These are phyloP conservation scores for Xanthostigma xanthostigma DNA, from an alignment of 2,888 invertebrate genomes.

Conservation along the genomic window DNA sequence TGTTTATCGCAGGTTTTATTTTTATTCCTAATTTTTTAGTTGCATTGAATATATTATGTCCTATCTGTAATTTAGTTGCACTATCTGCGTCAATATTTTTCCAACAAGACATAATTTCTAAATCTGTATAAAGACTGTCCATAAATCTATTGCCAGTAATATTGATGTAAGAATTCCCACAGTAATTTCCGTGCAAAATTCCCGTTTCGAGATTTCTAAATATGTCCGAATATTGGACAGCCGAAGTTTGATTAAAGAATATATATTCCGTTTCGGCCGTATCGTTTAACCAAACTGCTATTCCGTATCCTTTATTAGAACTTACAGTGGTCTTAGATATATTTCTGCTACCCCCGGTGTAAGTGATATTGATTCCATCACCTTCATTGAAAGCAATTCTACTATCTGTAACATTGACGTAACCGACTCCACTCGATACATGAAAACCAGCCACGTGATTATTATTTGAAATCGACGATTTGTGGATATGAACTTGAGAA, in stretches of 20 bases:
- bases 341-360: conserved; percentile 86
- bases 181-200: conserved; percentile 85
- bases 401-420: conserved; percentile 85
- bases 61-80: conserved; percentile 54
- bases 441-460: conserved; percentile 84
- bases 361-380: conserved; percentile 90
- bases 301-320: conserved; percentile 77
- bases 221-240: conserved; percentile 75
- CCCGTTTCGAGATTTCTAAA: conserved; percentile 78
- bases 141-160: conserved; percentile 86
- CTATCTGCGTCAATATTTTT: conserved; percentile 29
- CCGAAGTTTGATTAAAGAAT: conserved; percentile 70
- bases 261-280: conserved; percentile 63
- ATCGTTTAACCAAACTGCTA: conserved; percentile 83
- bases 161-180: conserved; percentile 71
- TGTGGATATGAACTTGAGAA: conserved; percentile 74
- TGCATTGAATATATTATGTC: conserved; percentile 69
- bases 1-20: conserved; percentile 68
- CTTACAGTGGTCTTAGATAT: conserved; percentile 74
- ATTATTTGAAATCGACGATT: conserved; percentile 71
- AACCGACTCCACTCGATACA: conserved; percentile 80
- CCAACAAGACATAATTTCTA: conserved; percentile 80
- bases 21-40: conserved; percentile 62
- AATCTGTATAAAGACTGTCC: conserved; percentile 58
- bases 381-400: conserved; percentile 81